These are phyloP conservation scores for Hyaena hyaena DNA, from an alignment of 2,113 vertebrate species.

Conservation along the genomic window DNA sequence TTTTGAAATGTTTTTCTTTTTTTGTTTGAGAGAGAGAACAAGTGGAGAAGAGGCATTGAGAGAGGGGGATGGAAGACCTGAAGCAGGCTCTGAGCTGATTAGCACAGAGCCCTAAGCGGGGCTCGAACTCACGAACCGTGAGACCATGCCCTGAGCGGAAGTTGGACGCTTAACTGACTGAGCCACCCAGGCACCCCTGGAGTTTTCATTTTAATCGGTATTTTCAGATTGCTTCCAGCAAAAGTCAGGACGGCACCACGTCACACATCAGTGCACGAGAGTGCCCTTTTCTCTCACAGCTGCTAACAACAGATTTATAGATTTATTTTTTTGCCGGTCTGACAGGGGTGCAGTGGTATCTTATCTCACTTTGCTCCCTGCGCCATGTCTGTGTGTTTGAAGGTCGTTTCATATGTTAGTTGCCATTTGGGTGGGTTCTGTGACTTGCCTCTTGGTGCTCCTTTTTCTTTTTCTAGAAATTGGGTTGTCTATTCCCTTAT, in stretches of 20 bases:
- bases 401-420: neutral
- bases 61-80: too few relatives aligned
- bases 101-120: too few relatives aligned
- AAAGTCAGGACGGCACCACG: too few relatives aligned
- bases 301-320: neutral
- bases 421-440: neutral
- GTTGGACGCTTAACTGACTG: too few relatives aligned
- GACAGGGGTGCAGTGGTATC: accelerated
- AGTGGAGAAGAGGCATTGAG: too few relatives aligned
- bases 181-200: too few relatives aligned
- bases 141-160: too few relatives aligned
- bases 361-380: neutral
- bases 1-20: too few relatives aligned
- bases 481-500: neutral
- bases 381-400: accelerated
- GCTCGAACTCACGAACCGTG: too few relatives aligned
- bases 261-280: neutral
- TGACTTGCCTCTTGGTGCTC: neutral
- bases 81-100: too few relatives aligned
- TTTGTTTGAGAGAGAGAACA: too few relatives aligned
- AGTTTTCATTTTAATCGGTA: neutral
- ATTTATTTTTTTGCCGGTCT: too few relatives aligned
- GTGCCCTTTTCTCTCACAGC: neutral
- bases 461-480: accelerated
- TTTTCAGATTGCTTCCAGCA: neutral